Evolutionary conservation across 1,140 invertebrate genomes (phyloP).

Genomic region (Dufourea novaeangliae): DNA sequence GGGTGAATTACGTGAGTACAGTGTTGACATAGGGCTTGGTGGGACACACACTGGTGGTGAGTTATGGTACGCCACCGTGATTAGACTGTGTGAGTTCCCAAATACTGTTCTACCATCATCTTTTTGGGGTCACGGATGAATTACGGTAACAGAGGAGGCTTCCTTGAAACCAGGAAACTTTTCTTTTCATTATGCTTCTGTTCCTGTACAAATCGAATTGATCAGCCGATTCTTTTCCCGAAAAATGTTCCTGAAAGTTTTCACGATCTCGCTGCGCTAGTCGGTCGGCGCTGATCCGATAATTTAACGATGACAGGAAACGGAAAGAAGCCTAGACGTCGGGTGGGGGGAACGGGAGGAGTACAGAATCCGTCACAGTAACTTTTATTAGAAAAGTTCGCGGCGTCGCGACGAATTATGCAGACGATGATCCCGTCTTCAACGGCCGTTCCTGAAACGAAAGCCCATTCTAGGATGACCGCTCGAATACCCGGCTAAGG

Average conservation of each 20-base stretch:
- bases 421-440: slow-evolving; percentile 20
- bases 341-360: no score
- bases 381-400: slow-evolving; percentile 76
- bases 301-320: background rate
- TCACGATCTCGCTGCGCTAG: no score
- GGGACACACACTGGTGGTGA: background rate
- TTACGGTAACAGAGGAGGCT: background rate
- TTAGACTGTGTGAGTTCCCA: background rate
- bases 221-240: background rate
- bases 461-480: slow-evolving; percentile 2
- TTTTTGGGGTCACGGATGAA: background rate
- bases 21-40: background rate
- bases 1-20: no score
- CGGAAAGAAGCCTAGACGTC: background rate
- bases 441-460: background rate
- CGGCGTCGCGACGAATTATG: slow-evolving; percentile 61
- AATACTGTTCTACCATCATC: background rate
- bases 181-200: background rate
- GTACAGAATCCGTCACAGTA: slow-evolving; percentile 48
- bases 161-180: background rate
- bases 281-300: background rate
- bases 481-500: background rate
- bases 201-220: background rate
- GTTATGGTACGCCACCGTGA: background rate
- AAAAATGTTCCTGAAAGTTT: background rate